Evolutionary conservation across 2,888 invertebrate species (phyloP).

Genomic region (Petrolisthes manimaculis): DNA sequence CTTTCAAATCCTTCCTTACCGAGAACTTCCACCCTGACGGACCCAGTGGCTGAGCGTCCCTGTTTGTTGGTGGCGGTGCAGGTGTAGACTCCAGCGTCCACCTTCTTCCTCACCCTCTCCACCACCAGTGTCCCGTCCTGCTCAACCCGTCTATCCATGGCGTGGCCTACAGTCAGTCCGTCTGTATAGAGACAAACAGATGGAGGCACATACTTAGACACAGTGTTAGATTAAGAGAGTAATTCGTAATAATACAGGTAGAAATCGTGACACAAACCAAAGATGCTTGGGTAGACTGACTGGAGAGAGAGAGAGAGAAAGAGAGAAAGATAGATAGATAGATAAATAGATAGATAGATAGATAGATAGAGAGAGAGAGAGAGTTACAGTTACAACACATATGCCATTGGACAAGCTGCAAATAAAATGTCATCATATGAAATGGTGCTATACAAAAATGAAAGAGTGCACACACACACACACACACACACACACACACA

Average conservation of each 20-base stretch:
- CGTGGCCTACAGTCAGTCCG: constrained; percentile 32
- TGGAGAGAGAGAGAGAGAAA: background rate
- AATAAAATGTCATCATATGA: too few species aligned
- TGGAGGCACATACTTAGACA: background rate
- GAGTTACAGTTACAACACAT: background rate
- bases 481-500: background rate
- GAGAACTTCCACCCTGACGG: constrained; percentile 53
- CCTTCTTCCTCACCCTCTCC: constrained; percentile 38
- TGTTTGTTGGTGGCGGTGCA: constrained; percentile 61
- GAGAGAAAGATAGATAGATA: background rate
- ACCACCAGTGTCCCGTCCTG: constrained; percentile 47
- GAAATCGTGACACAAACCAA: background rate
- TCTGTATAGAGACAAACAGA: constrained; percentile 23
- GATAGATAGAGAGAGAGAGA: background rate
- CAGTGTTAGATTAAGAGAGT: background rate
- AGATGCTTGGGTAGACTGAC: background rate
- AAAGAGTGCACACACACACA: background rate
- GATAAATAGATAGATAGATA: background rate
- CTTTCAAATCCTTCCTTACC: constrained; percentile 36
- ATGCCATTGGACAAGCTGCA: too few species aligned
- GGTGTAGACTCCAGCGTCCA: constrained; percentile 62
- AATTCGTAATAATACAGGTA: background rate
- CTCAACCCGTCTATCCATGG: constrained; percentile 24
- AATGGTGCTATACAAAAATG: too few species aligned
- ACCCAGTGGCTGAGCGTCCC: constrained; percentile 56